These are phyloP conservation scores for Cladopsammia gracilis DNA, from an alignment of 64 coral and sea anemone species.

Conservation along the genomic window DNA sequence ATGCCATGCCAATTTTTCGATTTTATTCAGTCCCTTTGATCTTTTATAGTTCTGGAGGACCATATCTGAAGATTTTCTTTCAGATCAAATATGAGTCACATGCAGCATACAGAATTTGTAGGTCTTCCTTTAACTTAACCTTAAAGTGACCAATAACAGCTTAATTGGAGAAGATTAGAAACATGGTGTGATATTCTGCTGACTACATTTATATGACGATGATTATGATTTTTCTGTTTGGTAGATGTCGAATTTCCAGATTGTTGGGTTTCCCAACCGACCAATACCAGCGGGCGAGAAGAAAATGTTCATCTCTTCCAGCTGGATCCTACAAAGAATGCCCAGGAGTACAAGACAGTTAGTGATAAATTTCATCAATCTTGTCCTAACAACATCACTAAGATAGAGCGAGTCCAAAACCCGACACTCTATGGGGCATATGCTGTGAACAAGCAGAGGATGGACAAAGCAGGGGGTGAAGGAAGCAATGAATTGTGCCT, in stretches of 20 bases:
- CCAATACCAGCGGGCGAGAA: slow-evolving; percentile 46
- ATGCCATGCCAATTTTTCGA: no score
- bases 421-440: slow-evolving; percentile 65
- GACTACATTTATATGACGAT: background rate
- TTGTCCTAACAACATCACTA: slow-evolving; percentile 24
- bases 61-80: no score
- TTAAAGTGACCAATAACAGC: no score
- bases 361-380: background rate
- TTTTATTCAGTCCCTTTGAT: no score
- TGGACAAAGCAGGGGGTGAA: slow-evolving; percentile 48
- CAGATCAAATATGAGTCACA: no score
- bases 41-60: no score
- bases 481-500: slow-evolving; percentile 70
- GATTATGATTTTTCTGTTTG: background rate
- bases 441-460: slow-evolving; percentile 60
- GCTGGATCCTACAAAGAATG: slow-evolving; percentile 50
- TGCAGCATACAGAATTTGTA: no score
- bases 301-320: slow-evolving; percentile 29
- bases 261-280: slow-evolving; percentile 75
- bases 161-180: no score
- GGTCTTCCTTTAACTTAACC: no score
- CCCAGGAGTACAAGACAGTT: slow-evolving; percentile 68
- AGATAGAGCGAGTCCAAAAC: slow-evolving; percentile 80
- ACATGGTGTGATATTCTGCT: background rate
- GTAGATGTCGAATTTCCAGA: slow-evolving; percentile 28